Evolutionary conservation across 2,113 vertebrate genomes (phyloP), one percentile per base, ranked within the genome.

Genomic region (Ctenodactylus gundi): DNA sequence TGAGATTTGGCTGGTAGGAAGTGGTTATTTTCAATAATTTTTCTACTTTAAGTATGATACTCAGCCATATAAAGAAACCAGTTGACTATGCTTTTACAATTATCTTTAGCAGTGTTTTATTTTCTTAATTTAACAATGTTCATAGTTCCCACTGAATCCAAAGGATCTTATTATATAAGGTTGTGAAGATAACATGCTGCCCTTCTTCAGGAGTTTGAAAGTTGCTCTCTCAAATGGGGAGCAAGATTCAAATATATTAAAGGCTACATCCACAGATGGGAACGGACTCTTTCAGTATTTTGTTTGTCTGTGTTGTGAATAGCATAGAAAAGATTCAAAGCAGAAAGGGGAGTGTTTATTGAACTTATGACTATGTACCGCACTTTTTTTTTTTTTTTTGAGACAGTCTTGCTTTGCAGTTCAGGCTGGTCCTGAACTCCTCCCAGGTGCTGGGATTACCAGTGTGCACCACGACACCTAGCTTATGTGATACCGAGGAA

Each of bases 71-170:
- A n/a, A n/a, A n/a, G n/a, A n/a, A n/a, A n/a, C n/a, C n/a, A n/a
- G 3, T 82, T 62, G 21, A 36, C 6, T 58, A 15, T 81, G 12
- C 46, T 91, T 82, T 85, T 67, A 67, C 17, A 44, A 49, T 86
- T 93, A 15, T 60, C 65, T 75, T 89, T 29, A 85, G 77, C 21
- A 65, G n/a, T 78, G 81, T 51, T 84, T 93, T 34, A 41, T 70
- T 88, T 70, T 93, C 67, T 93, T 93, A 64, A 62, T 78, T 94
- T 92, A 73, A 72, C 93, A 83, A 70, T 75, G 49, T 75, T 36
- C 75, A 85, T 51, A 27, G n/a, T 13, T 0, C 60, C 55, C 51
- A 82, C 18, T 62, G 70, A 85, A 77, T 31, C 25, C 46, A 12
- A 8, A 67, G 7, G 34, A 23, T 34, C 81, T 49, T 72, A 20